Conservation (phyloP, 2,797 vertebrate genomes). For the Sarcophilus harrisii region DNA sequence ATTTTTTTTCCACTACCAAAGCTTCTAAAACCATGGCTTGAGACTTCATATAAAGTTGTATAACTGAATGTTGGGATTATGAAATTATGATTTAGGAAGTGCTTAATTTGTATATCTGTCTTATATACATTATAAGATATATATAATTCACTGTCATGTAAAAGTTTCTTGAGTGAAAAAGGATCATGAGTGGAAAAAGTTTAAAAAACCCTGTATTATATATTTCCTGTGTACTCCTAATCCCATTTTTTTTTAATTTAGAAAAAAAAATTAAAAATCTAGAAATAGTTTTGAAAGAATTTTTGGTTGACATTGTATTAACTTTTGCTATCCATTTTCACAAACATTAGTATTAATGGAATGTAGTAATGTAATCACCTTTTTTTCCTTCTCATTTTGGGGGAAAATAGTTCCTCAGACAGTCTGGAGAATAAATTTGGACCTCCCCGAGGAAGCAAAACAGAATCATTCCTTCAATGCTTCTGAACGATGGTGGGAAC, state of each 20-base stretch:
- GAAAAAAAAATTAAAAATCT: not conserved
- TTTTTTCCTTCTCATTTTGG: slow-evolving; percentile 20
- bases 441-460: slow-evolving; percentile 91
- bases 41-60: too few species aligned
- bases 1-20: not conserved
- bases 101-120: too few species aligned
- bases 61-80: too few species aligned
- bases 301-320: not conserved
- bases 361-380: too few species aligned
- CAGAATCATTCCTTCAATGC: slow-evolving; percentile 89
- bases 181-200: too few species aligned
- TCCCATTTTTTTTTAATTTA: not conserved
- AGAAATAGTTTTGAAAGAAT: not conserved
- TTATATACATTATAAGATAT: too few species aligned
- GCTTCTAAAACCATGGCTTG: too few species aligned
- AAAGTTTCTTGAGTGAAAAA: too few species aligned
- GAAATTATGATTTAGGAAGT: too few species aligned
- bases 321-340: slow-evolving; percentile 25
- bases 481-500: slow-evolving; percentile 96
- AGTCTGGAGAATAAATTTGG: slow-evolving; percentile 94
- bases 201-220: not conserved
- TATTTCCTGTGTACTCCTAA: not conserved
- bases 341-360: slow-evolving; percentile 16
- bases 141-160: too few species aligned
- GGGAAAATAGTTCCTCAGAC: slow-evolving; percentile 89